Evolutionary conservation across 2,113 vertebrate species (phyloP), one percentile per base, ranked within the genome.

Genomic region (Tetrao urogallus): DNA sequence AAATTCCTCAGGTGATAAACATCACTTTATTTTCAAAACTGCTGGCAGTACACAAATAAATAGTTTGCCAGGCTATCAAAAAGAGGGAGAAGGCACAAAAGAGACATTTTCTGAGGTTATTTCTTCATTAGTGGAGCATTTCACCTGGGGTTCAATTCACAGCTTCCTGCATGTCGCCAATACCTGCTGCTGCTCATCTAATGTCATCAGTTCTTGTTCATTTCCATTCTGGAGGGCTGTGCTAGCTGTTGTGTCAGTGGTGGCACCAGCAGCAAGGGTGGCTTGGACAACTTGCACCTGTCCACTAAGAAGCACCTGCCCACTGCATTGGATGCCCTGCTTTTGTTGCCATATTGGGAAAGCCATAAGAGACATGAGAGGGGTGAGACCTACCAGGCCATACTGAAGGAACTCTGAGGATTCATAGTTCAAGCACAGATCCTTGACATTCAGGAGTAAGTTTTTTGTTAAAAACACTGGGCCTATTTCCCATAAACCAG

Each of bases 111-210:
- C 17, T 64, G 65, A 28, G 47, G 28, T 20, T 21, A 28, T 40
- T 58, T n/a, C 42, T 77, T 47, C 65, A 50, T 61, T 6, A 38
- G 21, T 45, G 58, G 27, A 73, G 7, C 54, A 42, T 54, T 28
- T 82, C 11, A 24, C 38, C 56, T 54, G 43, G 32, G 58, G 22
- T 57, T 54, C 67, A 17, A 22, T 11, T 30, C n/a, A 42, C 54
- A 30, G 56, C 45, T 38, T 38, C 27, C 15, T 60, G 57, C 56
- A 79, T 58, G n/a, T 2, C 1, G 38, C 48, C 63, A 34, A 15
- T 30, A 32, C 5, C 25, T 18, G 1, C 1, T 38, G 40, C n/a
- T 0, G 1, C 25, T 69, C 2, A 0, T n/a, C 56, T 69, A 8
- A 17, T 64, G 56, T 69, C n/a, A 54, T 28, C 42, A 13, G 28